These are phyloP conservation scores for Alaudala cheleensis DNA, from an alignment of 2,113 vertebrate species.

Conservation along the genomic window DNA sequence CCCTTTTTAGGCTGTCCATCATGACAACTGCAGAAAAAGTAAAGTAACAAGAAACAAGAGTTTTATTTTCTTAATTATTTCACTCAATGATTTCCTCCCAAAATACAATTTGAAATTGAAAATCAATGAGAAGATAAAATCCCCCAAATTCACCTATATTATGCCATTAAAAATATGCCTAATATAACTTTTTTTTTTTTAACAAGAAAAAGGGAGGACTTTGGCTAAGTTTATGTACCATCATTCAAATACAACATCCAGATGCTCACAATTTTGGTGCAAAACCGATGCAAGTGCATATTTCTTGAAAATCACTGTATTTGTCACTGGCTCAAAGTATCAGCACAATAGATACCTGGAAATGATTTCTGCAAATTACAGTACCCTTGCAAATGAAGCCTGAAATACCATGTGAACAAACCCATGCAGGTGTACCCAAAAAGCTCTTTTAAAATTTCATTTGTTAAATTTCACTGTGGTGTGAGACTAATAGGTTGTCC, in stretches of 20 bases:
- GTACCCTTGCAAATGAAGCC: not conserved
- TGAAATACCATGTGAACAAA: not conserved
- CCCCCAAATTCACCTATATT: accelerated
- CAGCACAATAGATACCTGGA: not conserved
- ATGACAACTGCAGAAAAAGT: not conserved
- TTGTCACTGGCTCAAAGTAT: not conserved
- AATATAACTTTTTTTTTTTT: not conserved
- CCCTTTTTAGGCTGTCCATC: not conserved
- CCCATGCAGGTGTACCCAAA: not conserved
- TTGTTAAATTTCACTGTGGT: not conserved
- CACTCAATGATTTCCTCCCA: not conserved
- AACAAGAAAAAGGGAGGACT: not conserved
- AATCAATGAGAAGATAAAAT: not conserved
- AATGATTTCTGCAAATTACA: not conserved
- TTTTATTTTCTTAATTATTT: not conserved
- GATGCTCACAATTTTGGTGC: not conserved
- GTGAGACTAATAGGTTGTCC: not conserved
- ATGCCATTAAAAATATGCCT: not conserved
- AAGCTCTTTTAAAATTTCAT: not conserved
- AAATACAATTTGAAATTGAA: not conserved
- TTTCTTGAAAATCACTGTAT: not conserved
- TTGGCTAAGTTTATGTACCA: not conserved
- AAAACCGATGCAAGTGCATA: not conserved
- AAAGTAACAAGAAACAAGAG: not conserved
- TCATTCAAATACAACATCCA: not conserved